These are phyloP conservation scores for Trididemnum clinides DNA, from an alignment of 23 tunicate genomes.

Conservation along the genomic window DNA sequence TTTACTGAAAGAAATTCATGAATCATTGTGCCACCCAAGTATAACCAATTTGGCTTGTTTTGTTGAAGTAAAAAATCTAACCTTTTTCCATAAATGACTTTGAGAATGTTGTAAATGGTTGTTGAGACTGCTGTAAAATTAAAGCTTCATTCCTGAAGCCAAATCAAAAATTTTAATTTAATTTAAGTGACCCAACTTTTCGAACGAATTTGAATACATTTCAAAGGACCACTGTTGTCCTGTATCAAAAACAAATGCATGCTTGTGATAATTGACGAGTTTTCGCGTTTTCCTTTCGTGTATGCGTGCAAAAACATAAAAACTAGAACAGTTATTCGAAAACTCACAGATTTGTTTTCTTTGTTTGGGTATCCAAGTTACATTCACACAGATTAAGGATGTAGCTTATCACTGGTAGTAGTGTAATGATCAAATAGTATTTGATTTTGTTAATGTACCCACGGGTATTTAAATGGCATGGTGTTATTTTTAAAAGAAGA, in stretches of 20 bases:
- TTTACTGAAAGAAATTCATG: too few species aligned
- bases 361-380: too few species aligned
- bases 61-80: slow-evolving; percentile 17
- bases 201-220: slow-evolving; percentile 6
- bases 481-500: too few species aligned
- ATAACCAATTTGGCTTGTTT: slow-evolving; percentile 17
- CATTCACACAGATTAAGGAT: too few species aligned
- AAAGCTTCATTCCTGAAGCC: slow-evolving; percentile 14
- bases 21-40: slow-evolving; percentile 42
- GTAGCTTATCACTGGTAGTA: too few species aligned
- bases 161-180: not conserved
- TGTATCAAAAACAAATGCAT: not conserved
- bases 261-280: slow-evolving; percentile 7
- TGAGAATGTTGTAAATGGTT: not conserved
- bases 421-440: too few species aligned
- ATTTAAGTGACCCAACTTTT: slow-evolving; percentile 36
- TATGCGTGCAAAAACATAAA: not conserved
- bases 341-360: too few species aligned
- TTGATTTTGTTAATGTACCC: too few species aligned
- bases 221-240: slow-evolving; percentile 30
- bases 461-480: too few species aligned
- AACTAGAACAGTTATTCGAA: slow-evolving; percentile 3
- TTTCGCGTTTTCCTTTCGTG: slow-evolving; percentile 8
- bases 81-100: slow-evolving; percentile 26
- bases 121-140: slow-evolving; percentile 1